These are phyloP conservation scores for Ornithoptera alexandrae DNA, from an alignment of 2,888 invertebrate genomes.

Conservation along the genomic window DNA sequence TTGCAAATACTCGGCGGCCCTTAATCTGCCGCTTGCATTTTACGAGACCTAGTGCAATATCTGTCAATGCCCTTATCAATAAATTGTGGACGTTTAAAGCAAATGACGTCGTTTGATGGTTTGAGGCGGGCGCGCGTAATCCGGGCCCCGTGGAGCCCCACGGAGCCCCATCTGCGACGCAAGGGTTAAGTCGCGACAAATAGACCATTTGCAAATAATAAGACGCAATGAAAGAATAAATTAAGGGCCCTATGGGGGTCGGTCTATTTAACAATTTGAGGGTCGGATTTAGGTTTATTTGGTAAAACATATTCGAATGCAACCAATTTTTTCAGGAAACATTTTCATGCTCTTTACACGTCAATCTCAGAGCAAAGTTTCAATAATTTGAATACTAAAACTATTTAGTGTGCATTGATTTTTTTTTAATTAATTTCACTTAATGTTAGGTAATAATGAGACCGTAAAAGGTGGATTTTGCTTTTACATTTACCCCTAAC, in stretches of 20 bases:
- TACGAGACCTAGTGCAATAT: conserved; percentile 74
- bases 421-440: too few species aligned
- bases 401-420: too few species aligned
- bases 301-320: conserved; percentile 20
- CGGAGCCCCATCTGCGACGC: conserved; percentile 73
- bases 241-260: conserved; percentile 56
- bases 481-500: too few species aligned
- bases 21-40: conserved; percentile 76
- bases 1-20: conserved; percentile 72
- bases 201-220: conserved; percentile 80
- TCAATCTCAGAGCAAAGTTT: too few species aligned
- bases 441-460: too few species aligned
- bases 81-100: conserved; percentile 74
- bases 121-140: conserved; percentile 68
- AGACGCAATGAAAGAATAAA: conserved; percentile 80
- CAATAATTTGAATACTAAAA: too few species aligned
- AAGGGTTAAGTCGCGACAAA: conserved; percentile 80
- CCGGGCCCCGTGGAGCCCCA: conserved; percentile 49
- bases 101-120: conserved; percentile 76
- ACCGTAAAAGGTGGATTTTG: too few species aligned
- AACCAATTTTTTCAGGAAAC: conserved; percentile 7
- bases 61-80: conserved; percentile 80
- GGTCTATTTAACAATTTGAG: conserved; percentile 41
- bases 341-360: background rate
- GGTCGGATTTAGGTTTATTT: conserved; percentile 33